phyloP scores from a whole-genome alignment of 2,113 vertebrate genomes.

The Rhinichthys klamathensis region DNA sequence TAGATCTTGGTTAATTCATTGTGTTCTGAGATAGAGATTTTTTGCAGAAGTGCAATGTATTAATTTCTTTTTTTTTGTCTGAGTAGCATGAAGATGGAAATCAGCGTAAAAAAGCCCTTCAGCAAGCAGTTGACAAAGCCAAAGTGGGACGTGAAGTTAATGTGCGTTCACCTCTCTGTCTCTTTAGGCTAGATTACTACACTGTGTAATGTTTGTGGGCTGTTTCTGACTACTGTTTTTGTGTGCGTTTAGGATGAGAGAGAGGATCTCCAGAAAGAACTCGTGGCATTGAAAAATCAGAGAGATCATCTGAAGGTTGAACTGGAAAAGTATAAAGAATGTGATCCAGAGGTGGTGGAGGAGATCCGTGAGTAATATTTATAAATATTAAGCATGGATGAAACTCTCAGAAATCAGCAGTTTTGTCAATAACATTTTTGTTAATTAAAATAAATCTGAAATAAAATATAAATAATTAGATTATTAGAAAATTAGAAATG shows the following conservation, averaged over 20 bases:
- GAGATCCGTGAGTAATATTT: constrained; percentile 88
- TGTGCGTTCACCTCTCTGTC: constrained; percentile 73
- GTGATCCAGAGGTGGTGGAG: constrained; percentile 90
- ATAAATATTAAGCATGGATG: no score
- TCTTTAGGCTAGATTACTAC: background rate
- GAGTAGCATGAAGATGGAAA: constrained; percentile 81
- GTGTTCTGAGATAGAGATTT: background rate
- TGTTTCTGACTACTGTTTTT: background rate
- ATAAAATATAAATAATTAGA: no score
- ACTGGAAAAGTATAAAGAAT: constrained; percentile 90
- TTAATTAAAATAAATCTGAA: no score
- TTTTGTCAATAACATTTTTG: no score
- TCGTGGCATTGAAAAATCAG: constrained; percentile 79
- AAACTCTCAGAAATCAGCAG: no score
- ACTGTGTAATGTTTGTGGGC: background rate
- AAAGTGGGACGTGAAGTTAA: constrained; percentile 89
- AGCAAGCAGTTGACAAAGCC: constrained; percentile 82
- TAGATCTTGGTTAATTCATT: background rate
- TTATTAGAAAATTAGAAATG: no score
- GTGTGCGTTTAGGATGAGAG: constrained; percentile 81
- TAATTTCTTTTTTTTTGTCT: constrained; percentile 28
- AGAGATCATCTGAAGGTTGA: constrained; percentile 79
- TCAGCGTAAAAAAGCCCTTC: constrained; percentile 76
- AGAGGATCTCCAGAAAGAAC: constrained; percentile 77
- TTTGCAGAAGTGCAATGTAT: background rate